Percentiles rank a stretch among this genome's conserved stretches.
Evolutionary conservation across 2,888 invertebrate genomes (phyloP).

Genomic region (Teleiodes luculella): DNA sequence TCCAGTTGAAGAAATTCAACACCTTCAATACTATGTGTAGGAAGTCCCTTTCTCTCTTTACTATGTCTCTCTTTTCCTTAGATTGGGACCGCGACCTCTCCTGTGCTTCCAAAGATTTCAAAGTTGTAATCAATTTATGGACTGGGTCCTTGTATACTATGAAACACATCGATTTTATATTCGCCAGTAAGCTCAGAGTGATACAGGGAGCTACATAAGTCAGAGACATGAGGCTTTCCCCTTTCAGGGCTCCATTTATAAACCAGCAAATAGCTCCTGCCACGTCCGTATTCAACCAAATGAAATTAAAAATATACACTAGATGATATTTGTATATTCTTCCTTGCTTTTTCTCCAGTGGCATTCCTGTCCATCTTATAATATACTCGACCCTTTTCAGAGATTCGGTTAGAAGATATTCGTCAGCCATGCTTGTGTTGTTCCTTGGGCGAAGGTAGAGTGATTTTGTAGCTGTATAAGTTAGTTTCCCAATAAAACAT

Average conservation of each 20-base stretch:
- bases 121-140: slow-evolving; percentile 30
- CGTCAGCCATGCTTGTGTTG: not conserved
- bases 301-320: slow-evolving; percentile 28
- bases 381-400: slow-evolving; percentile 4
- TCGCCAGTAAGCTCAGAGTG: slow-evolving; percentile 29
- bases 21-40: slow-evolving; percentile 38
- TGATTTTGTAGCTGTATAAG: no score
- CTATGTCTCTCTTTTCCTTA: slow-evolving; percentile 30
- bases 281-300: slow-evolving; percentile 38
- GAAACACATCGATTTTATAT: slow-evolving; percentile 32
- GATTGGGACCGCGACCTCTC: slow-evolving; percentile 18
- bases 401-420: not conserved
- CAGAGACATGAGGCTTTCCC: slow-evolving; percentile 36
- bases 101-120: slow-evolving; percentile 35
- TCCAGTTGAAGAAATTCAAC: slow-evolving; percentile 34
- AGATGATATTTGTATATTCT: slow-evolving; percentile 22
- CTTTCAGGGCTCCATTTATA: slow-evolving; percentile 31
- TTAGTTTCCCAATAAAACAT: no score
- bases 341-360: not conserved
- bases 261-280: slow-evolving; percentile 40
- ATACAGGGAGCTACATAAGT: slow-evolving; percentile 47
- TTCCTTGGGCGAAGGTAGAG: no score
- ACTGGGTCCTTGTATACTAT: slow-evolving; percentile 30
- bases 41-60: slow-evolving; percentile 35
- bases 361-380: slow-evolving; percentile 2